Evolutionary conservation across 2,113 vertebrate genomes (phyloP).

Genomic region (Etheostoma cragini): DNA sequence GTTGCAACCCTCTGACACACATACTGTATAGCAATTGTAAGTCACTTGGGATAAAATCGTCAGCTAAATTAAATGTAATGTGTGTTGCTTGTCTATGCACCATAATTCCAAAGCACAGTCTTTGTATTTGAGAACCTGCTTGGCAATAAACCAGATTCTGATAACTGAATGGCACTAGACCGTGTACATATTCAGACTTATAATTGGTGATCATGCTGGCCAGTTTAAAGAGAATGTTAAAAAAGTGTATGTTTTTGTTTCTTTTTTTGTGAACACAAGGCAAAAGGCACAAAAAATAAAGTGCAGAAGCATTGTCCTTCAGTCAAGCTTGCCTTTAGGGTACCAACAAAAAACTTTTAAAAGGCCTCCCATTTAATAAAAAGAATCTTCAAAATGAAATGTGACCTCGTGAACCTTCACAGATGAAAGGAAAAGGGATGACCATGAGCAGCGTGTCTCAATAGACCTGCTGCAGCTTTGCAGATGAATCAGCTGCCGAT

Average conservation of each 20-base stretch:
- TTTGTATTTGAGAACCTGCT: no score
- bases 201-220: conserved; percentile 3
- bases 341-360: conserved; percentile 34
- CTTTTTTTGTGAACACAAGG: conserved; percentile 16
- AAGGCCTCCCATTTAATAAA: conserved; percentile 39
- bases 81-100: no score
- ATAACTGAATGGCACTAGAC: background rate
- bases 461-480: conserved; percentile 50
- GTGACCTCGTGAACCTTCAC: conserved; percentile 51
- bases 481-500: conserved; percentile 62
- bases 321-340: conserved; percentile 35
- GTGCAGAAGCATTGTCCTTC: conserved; percentile 25
- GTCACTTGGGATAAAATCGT: no score
- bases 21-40: no score
- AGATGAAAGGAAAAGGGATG: conserved; percentile 57
- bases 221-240: background rate
- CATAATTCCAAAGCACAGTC: no score
- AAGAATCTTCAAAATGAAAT: conserved; percentile 41
- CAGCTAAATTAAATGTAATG: no score
- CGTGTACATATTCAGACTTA: background rate
- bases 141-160: no score
- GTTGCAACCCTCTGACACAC: no score
- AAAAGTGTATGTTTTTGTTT: conserved; percentile 1
- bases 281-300: conserved; percentile 19
- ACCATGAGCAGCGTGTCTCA: conserved; percentile 57